A percentile compares a stretch with the other conserved stretches of the same genome.
These are phyloP conservation scores for Cyanoramphus novaezelandiae DNA, from an alignment of 2,113 vertebrate species.

Conservation along the genomic window DNA sequence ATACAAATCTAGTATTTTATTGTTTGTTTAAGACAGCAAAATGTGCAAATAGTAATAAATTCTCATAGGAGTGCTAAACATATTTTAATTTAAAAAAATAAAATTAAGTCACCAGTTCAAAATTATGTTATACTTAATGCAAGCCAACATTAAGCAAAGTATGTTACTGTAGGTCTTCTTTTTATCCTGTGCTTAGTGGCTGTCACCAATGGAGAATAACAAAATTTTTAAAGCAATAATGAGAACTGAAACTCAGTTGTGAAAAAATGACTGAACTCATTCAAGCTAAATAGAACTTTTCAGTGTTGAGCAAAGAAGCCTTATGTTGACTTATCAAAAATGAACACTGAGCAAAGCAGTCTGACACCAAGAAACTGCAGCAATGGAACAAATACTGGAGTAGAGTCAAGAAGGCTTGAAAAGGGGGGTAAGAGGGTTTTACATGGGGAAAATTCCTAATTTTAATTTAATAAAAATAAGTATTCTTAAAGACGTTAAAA, in stretches of 20 bases:
- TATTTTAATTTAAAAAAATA: not conserved
- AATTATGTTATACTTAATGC: not conserved
- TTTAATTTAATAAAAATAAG: not conserved
- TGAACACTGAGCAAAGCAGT: not conserved
- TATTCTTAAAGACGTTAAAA: not conserved
- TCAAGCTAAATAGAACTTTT: not conserved
- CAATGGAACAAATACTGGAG: not conserved
- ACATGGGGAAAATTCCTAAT: not conserved
- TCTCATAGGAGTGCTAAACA: not conserved
- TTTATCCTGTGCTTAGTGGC: not conserved
- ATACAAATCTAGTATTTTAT: not conserved
- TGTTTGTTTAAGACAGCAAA: not conserved
- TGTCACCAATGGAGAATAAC: not conserved
- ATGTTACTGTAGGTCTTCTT: not conserved
- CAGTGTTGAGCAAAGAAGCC: not conserved
- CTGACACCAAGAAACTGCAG: not conserved
- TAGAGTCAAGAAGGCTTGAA: not conserved
- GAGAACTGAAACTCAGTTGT: not conserved
- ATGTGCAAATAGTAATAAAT: slow-evolving; percentile 8
- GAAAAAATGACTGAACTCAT: not conserved
- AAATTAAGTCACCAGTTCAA: not conserved
- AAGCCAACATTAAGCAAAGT: not conserved
- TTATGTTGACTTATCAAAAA: not conserved
- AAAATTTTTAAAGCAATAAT: slow-evolving; percentile 54
- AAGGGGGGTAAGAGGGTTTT: not conserved